Conservation (phyloP, 1,140 invertebrate species). For the Mamestra configurata region DNA sequence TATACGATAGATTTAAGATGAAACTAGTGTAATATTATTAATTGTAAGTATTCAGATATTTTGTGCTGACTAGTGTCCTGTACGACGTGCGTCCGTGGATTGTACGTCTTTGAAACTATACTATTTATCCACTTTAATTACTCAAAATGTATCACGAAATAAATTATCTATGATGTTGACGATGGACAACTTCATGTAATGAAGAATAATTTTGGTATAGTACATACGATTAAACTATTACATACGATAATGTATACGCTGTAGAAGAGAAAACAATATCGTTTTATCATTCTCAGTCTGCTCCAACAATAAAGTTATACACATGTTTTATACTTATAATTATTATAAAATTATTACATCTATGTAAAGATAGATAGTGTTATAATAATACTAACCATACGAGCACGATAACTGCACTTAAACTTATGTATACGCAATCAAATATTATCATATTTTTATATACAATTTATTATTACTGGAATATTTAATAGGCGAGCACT, state of each 20-base stretch:
- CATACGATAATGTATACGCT: slow-evolving; percentile 5
- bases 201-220: background rate
- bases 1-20: slow-evolving; percentile 82
- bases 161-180: background rate
- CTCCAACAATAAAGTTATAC: slow-evolving; percentile 30
- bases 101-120: slow-evolving; percentile 8
- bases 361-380: slow-evolving; percentile 32
- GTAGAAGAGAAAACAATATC: background rate
- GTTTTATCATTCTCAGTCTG: background rate
- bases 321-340: slow-evolving; percentile 42
- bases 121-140: background rate
- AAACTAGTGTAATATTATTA: slow-evolving; percentile 72
- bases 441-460: slow-evolving; percentile 49
- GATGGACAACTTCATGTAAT: background rate
- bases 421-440: slow-evolving; percentile 48
- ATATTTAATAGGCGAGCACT: background rate
- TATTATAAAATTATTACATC: slow-evolving; percentile 11
- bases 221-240: background rate
- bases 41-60: slow-evolving; percentile 81
- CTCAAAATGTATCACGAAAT: background rate
- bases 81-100: slow-evolving; percentile 54
- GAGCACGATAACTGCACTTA: slow-evolving; percentile 26
- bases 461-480: slow-evolving; percentile 33
- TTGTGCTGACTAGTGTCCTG: slow-evolving; percentile 75
- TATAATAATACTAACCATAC: slow-evolving; percentile 4